Evolutionary conservation across 2,888 invertebrate species (phyloP).

Genomic region (Halictus quadricinctus): DNA sequence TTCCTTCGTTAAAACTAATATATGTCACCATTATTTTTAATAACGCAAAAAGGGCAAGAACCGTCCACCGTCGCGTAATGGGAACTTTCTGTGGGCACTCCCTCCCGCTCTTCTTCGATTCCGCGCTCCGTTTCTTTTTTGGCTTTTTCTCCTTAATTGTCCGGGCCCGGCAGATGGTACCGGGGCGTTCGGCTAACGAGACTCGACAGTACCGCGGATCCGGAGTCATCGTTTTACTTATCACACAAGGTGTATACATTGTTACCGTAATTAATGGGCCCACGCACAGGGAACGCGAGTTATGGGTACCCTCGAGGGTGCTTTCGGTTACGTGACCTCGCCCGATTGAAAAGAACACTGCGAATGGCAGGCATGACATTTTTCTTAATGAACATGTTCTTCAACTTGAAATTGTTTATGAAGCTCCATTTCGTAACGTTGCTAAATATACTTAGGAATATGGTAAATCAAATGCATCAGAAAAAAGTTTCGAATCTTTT

Average conservation of each 20-base stretch:
- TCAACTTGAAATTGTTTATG: neutral
- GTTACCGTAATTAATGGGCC: conserved; percentile 47
- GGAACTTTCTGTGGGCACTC: conserved; percentile 55
- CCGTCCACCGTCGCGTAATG: conserved; percentile 59
- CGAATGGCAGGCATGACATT: neutral
- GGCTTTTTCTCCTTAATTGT: conserved; percentile 29
- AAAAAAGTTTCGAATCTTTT: no score
- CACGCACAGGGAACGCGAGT: conserved; percentile 15
- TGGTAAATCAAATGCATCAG: no score
- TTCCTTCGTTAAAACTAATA: conserved; percentile 80
- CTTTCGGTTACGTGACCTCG: neutral
- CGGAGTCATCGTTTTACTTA: conserved; percentile 51
- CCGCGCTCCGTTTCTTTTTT: conserved; percentile 13
- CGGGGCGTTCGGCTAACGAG: conserved; percentile 61
- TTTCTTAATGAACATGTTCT: neutral
- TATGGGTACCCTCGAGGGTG: neutral
- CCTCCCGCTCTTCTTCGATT: neutral
- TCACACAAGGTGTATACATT: conserved; percentile 31
- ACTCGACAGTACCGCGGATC: conserved; percentile 56
- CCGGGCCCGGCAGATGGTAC: conserved; percentile 51
- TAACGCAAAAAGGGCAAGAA: conserved; percentile 73
- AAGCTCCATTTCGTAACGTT: neutral
- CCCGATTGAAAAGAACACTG: neutral
- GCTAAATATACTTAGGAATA: no score
- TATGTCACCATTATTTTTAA: conserved; percentile 80